Evolutionary conservation across 2,797 vertebrate species (phyloP).

Genomic region (Nothura maculosa): DNA sequence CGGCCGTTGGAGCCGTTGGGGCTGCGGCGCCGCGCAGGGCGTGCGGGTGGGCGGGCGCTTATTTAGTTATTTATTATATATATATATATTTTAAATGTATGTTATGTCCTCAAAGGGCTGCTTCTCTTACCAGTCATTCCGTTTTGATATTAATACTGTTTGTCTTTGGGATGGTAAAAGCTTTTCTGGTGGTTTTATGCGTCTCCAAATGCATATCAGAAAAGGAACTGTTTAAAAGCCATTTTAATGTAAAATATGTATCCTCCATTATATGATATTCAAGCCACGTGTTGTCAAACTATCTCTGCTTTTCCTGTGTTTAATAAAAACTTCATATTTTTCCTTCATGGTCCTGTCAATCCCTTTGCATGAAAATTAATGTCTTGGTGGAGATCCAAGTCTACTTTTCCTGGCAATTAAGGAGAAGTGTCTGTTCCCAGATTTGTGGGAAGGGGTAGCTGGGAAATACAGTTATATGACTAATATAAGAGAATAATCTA

Average conservation of each 20-base stretch:
- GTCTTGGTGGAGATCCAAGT: not conserved
- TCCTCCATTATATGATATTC: not conserved
- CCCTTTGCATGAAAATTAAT: constrained; percentile 6
- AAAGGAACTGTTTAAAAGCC: not conserved
- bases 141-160: not conserved
- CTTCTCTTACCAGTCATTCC: not conserved
- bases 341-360: not conserved
- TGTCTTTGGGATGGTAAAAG: not conserved
- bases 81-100: too few species aligned
- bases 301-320: not conserved
- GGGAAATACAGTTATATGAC: not conserved
- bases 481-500: not conserved
- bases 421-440: not conserved
- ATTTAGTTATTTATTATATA: too few species aligned
- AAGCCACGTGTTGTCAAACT: not conserved
- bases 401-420: not conserved
- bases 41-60: too few species aligned
- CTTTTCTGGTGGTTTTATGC: not conserved
- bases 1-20: too few species aligned
- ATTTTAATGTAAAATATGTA: not conserved
- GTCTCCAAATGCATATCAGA: accelerated
- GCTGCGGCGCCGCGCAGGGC: not conserved
- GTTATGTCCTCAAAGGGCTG: too few species aligned
- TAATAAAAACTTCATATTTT: not conserved
- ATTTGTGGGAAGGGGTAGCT: not conserved